These are phyloP conservation scores for Zaprionus bogoriensis DNA, from an alignment of 2,888 invertebrate species.

Conservation along the genomic window DNA sequence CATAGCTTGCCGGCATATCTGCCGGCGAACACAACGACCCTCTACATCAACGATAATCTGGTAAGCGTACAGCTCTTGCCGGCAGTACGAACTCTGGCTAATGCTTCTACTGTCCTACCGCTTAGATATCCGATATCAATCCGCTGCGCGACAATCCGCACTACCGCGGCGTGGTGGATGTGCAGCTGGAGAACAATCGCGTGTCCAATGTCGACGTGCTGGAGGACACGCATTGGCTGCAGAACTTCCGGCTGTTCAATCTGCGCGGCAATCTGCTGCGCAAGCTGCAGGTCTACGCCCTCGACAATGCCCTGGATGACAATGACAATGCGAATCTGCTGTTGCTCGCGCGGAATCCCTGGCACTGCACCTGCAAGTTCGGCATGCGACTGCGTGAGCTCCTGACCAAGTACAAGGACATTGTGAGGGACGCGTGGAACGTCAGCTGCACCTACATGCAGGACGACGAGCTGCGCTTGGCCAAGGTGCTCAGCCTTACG, in stretches of 20 bases:
- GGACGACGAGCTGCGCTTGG: slow-evolving; percentile 74
- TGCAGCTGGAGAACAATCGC: slow-evolving; percentile 90
- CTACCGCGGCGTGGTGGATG: slow-evolving; percentile 88
- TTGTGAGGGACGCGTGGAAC: slow-evolving; percentile 88
- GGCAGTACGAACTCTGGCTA: not conserved
- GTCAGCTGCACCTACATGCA: slow-evolving; percentile 88
- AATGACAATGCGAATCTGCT: slow-evolving; percentile 88
- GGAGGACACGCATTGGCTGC: slow-evolving; percentile 91
- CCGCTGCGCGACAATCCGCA: slow-evolving; percentile 87
- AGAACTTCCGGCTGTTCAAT: slow-evolving; percentile 90
- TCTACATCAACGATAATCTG: slow-evolving; percentile 80
- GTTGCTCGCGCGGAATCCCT: slow-evolving; percentile 90
- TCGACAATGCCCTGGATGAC: slow-evolving; percentile 90
- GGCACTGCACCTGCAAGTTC: slow-evolving; percentile 92
- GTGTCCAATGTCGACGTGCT: slow-evolving; percentile 87
- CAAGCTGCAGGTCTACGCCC: slow-evolving; percentile 91
- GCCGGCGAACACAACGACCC: slow-evolving; percentile 81
- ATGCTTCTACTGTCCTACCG: not conserved
- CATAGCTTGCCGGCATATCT: slow-evolving; percentile 78
- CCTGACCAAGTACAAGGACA: slow-evolving; percentile 87
- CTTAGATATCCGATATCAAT: slow-evolving; percentile 87
- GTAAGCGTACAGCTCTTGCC: slow-evolving; percentile 50
- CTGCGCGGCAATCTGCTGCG: slow-evolving; percentile 88
- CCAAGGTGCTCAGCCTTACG: slow-evolving; percentile 87
- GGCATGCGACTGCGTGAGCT: slow-evolving; percentile 90